These are phyloP conservation scores for Calcarius lapponicus DNA, from an alignment of 2,797 vertebrate genomes.

Conservation along the genomic window DNA sequence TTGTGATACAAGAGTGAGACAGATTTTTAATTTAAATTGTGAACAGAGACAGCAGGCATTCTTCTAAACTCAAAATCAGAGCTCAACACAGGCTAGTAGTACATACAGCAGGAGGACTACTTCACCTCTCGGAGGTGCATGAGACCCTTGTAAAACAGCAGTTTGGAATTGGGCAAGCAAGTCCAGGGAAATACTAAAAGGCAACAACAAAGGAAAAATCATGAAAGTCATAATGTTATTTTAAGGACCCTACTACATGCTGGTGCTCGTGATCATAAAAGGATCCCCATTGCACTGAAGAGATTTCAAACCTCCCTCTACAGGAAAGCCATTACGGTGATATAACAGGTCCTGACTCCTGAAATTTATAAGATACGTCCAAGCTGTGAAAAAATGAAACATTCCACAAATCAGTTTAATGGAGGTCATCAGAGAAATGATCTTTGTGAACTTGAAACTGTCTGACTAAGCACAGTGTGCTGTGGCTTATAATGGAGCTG, in stretches of 20 bases:
- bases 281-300: not conserved
- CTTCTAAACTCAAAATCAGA: not conserved
- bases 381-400: slow-evolving; percentile 38
- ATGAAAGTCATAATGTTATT: slow-evolving; percentile 3
- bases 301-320: slow-evolving; percentile 34
- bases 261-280: slow-evolving; percentile 28
- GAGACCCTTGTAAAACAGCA: not conserved
- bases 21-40: not conserved
- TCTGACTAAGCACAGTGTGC: not conserved
- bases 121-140: not conserved
- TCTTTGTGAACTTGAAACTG: slow-evolving; percentile 17
- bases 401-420: slow-evolving; percentile 50
- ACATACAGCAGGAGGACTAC: not conserved
- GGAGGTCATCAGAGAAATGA: slow-evolving; percentile 30
- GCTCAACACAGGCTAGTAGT: not conserved
- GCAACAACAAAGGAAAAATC: slow-evolving; percentile 4
- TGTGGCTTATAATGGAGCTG: not conserved
- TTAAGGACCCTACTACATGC: not conserved
- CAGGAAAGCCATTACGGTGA: slow-evolving; percentile 9
- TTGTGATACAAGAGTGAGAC: not conserved
- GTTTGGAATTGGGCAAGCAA: not conserved
- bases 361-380: slow-evolving; percentile 39
- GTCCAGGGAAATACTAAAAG: not conserved
- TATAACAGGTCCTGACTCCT: slow-evolving; percentile 7
- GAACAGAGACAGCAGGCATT: not conserved